These are phyloP conservation scores for Drosophila nigricruria DNA, from an alignment of 2,888 invertebrate genomes.

Conservation along the genomic window DNA sequence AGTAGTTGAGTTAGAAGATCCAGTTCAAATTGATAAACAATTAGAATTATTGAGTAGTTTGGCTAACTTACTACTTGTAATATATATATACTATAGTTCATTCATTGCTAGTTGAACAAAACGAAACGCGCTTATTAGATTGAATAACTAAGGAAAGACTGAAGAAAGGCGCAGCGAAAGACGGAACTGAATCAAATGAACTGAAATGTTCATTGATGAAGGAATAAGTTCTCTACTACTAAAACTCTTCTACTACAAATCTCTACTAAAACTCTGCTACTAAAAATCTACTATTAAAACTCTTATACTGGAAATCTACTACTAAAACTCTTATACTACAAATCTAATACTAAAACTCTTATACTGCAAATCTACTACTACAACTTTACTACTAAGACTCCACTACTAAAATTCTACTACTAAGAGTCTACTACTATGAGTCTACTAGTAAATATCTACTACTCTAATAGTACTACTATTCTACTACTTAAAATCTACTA, in stretches of 20 bases:
- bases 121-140: too few species aligned
- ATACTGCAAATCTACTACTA: neutral
- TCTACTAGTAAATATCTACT: neutral
- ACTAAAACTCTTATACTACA: neutral
- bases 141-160: too few species aligned
- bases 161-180: neutral
- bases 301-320: neutral
- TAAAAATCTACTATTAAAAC: neutral
- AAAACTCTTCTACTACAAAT: neutral
- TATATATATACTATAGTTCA: too few species aligned
- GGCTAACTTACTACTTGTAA: too few species aligned
- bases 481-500: neutral
- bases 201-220: neutral
- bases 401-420: neutral
- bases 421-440: neutral
- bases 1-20: neutral
- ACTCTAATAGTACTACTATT: neutral
- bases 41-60: neutral
- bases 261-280: neutral
- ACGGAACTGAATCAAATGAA: neutral
- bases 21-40: too few species aligned
- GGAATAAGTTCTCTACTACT: neutral
- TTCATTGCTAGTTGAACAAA: too few species aligned
- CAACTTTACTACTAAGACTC: neutral
- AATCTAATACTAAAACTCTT: neutral